phyloP scores from a whole-genome alignment of 2,888 invertebrate species.

The Scaptomyza flava region DNA sequence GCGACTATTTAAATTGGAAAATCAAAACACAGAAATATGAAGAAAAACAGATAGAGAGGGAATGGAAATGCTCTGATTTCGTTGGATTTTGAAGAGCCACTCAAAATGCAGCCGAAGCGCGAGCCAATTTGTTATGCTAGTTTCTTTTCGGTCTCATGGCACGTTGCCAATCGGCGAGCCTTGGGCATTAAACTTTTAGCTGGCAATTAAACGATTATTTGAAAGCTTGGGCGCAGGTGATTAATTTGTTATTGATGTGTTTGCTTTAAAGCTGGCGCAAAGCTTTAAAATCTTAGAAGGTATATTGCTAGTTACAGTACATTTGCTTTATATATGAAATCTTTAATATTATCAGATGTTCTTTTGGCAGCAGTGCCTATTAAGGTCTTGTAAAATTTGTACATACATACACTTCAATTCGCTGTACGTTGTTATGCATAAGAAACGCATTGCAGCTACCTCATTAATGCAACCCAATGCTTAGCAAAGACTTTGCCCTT shows the following conservation, averaged over 20 bases:
- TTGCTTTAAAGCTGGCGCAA: slow-evolving; percentile 14
- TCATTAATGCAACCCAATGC: slow-evolving; percentile 64
- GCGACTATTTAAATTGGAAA: slow-evolving; percentile 65
- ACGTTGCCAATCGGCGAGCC: slow-evolving; percentile 44
- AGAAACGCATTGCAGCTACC: slow-evolving; percentile 26
- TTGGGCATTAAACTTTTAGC: slow-evolving; percentile 58
- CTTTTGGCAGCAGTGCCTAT: background rate
- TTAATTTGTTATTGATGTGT: slow-evolving; percentile 61
- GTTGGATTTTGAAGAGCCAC: slow-evolving; percentile 48
- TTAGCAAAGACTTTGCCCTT: slow-evolving; percentile 1
- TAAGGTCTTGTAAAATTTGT: slow-evolving; percentile 2
- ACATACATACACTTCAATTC: slow-evolving; percentile 7
- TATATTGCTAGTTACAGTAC: background rate
- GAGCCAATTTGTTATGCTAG: slow-evolving; percentile 50
- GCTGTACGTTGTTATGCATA: slow-evolving; percentile 54
- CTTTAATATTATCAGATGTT: slow-evolving; percentile 2
- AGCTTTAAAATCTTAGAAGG: background rate
- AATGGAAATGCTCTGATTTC: slow-evolving; percentile 40
- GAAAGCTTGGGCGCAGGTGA: slow-evolving; percentile 52
- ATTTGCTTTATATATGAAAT: background rate
- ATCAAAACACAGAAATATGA: slow-evolving; percentile 48
- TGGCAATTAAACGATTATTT: slow-evolving; percentile 62
- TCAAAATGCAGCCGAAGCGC: slow-evolving; percentile 50
- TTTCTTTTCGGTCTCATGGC: slow-evolving; percentile 39
- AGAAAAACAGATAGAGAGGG: slow-evolving; percentile 21